These are phyloP conservation scores for Caenorhabditis elegans DNA, from an alignment of 1,140 invertebrate genomes.

Conservation along the genomic window WBcel235 BX284606.5:8230001-8230500, in stretches of 20 bases:
- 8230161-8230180: slow-evolving; percentile 30
- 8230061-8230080: slow-evolving; percentile 7
- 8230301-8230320: too few species aligned
- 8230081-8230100: slow-evolving; percentile 35
- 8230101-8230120: slow-evolving; percentile 11
- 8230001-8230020: slow-evolving; percentile 21
- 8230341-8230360: too few species aligned
- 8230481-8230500: not conserved
- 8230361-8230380: too few species aligned
- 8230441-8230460: too few species aligned
- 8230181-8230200: not conserved
- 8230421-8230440: too few species aligned
- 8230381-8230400: too few species aligned
- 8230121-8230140: slow-evolving; percentile 7
- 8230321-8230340: too few species aligned
- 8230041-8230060: slow-evolving; percentile 13
- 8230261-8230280: too few species aligned
- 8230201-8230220: not conserved
- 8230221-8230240: not conserved
- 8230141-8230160: not conserved
- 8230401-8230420: too few species aligned
- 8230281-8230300: too few species aligned
- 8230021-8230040: slow-evolving; percentile 7
- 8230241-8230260: not conserved
- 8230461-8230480: not conserved